These are phyloP conservation scores for Blastobasis lacticolella DNA, from an alignment of 2,888 invertebrate species.

Conservation along the genomic window DNA sequence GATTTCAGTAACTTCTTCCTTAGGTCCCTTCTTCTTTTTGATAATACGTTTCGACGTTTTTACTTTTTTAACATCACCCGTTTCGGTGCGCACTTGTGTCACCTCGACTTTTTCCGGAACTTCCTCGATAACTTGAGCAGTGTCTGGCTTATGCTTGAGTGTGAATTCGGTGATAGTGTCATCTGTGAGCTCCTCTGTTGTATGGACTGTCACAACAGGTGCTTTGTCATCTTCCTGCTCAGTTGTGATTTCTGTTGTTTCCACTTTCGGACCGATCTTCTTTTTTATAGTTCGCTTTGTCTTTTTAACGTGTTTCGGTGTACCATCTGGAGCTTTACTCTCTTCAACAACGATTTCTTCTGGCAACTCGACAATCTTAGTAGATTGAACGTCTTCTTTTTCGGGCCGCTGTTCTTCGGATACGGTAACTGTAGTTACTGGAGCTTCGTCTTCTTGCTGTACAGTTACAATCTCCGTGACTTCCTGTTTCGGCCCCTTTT, in stretches of 20 bases:
- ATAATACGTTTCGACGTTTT: constrained; percentile 53
- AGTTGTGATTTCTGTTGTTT: constrained; percentile 23
- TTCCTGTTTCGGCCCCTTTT: constrained; percentile 34
- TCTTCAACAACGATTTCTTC: constrained; percentile 34
- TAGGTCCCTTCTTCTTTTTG: constrained; percentile 52
- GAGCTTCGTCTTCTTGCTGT: constrained; percentile 45
- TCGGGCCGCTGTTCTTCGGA: constrained; percentile 7
- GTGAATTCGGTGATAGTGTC: constrained; percentile 12
- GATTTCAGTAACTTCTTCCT: constrained; percentile 57
- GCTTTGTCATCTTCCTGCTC: constrained; percentile 21
- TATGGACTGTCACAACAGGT: constrained; percentile 39
- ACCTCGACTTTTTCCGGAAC: constrained; percentile 13
- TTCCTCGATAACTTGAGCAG: constrained; percentile 14
- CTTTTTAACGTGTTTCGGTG: constrained; percentile 29
- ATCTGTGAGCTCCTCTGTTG: constrained; percentile 33
- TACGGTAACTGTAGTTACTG: constrained; percentile 26
- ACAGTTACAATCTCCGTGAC: constrained; percentile 52
- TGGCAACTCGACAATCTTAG: constrained; percentile 29
- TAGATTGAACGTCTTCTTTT: constrained; percentile 27
- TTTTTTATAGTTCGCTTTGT: constrained; percentile 47
- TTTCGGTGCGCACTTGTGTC: constrained; percentile 15
- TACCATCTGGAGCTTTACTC: constrained; percentile 27
- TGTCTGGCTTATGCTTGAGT: background rate
- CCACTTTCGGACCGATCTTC: constrained; percentile 37
- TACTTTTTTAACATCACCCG: constrained; percentile 14